These are phyloP conservation scores for Lagenorhynchus albirostris DNA, from an alignment of 2,113 vertebrate species.

Conservation along the genomic window DNA sequence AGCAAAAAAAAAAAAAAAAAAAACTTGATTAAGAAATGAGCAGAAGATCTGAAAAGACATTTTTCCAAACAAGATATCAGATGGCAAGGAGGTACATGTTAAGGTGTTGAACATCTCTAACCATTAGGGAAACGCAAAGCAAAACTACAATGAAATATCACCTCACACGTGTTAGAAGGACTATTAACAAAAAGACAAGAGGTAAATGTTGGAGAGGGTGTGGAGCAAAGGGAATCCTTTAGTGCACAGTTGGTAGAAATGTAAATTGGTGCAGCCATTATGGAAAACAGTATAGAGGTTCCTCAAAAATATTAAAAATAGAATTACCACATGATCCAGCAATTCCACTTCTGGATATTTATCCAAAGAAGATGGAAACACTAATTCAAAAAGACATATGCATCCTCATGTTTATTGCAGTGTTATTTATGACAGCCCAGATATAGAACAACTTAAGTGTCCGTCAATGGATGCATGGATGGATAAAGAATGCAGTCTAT, in stretches of 20 bases:
- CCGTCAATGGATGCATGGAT: background rate
- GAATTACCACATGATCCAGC: background rate
- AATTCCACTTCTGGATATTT: background rate
- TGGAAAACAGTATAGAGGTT: background rate
- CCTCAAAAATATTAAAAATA: background rate
- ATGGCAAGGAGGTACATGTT: background rate
- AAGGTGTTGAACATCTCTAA: background rate
- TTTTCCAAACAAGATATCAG: background rate
- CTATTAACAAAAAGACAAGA: background rate
- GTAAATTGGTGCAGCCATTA: background rate
- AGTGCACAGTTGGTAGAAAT: background rate
- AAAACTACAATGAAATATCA: background rate
- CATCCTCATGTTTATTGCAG: background rate
- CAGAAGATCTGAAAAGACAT: background rate
- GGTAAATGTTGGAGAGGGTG: background rate
- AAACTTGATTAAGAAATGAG: background rate
- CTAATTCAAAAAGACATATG: background rate
- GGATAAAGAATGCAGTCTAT: background rate
- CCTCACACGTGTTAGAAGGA: background rate
- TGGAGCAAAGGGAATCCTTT: background rate
- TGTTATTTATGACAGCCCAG: background rate
- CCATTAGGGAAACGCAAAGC: background rate
- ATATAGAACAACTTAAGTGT: background rate
- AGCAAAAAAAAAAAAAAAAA: background rate
- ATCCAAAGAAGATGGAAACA: background rate